Conservation (phyloP, 2,888 invertebrate species). For the Bombylius discolor region DNA sequence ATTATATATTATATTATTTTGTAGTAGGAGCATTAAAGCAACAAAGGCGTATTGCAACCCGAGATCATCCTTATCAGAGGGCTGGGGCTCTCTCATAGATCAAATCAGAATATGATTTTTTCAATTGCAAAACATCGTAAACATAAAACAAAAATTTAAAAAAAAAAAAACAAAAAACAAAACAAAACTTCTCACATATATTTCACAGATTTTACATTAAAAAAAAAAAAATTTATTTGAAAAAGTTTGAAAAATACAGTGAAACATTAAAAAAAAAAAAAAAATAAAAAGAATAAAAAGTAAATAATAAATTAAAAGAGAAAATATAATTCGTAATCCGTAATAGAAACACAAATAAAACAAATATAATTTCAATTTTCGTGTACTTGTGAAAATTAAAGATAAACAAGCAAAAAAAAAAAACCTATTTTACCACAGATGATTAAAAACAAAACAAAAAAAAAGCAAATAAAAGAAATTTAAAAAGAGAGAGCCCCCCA, state of each 20-base stretch:
- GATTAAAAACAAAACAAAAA: neutral
- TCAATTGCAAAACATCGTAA: no score
- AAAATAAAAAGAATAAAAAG: no score
- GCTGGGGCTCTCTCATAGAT: constrained; percentile 65
- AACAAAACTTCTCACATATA: no score
- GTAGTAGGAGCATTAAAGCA: constrained; percentile 41
- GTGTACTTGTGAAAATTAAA: neutral
- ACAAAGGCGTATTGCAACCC: constrained; percentile 69
- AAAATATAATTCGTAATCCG: no score
- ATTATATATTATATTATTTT: constrained; percentile 11
- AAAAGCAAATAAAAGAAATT: neutral
- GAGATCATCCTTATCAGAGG: constrained; percentile 98
- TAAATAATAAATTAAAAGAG: no score
- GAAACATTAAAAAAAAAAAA: no score
- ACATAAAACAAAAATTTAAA: no score
- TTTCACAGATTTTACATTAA: no score
- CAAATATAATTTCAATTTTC: neutral
- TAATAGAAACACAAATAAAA: neutral
- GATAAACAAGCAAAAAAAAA: neutral
- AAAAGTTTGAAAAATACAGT: no score
- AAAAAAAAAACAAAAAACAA: no score
- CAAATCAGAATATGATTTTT: no score
- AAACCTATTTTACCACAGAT: neutral
- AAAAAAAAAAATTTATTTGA: no score
- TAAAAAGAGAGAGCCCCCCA: constrained; percentile 11